Conservation (phyloP, 2,888 invertebrate genomes). For the Caenorhabditis sp. region DNA sequence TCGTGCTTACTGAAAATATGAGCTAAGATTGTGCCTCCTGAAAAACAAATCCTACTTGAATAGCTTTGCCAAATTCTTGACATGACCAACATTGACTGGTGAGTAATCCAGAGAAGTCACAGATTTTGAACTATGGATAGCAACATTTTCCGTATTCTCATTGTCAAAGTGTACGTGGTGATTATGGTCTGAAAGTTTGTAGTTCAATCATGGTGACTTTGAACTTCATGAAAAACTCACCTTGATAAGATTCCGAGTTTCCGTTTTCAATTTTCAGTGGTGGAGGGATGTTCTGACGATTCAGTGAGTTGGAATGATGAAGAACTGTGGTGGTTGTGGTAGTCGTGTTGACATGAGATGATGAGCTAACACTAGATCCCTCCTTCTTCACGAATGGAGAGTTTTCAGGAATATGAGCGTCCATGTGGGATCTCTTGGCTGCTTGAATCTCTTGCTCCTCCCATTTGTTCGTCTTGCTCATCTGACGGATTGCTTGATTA, state of each 20-base stretch:
- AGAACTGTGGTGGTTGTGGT: constrained; percentile 30
- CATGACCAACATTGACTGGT: constrained; percentile 53
- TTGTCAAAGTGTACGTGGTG: constrained; percentile 32
- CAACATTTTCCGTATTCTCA: constrained; percentile 22
- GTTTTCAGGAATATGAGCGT: constrained; percentile 32
- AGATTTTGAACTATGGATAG: constrained; percentile 30
- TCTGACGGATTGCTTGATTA: constrained; percentile 56
- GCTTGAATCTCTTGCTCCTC: constrained; percentile 35
- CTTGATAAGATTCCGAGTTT: constrained; percentile 27
- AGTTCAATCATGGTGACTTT: not conserved
- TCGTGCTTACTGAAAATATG: constrained; percentile 51
- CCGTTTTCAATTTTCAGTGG: constrained; percentile 43
- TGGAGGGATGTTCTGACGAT: constrained; percentile 54
- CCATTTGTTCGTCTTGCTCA: constrained; percentile 73
- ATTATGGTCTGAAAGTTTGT: constrained; percentile 27
- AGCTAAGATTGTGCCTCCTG: no score
- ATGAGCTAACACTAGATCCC: constrained; percentile 6
- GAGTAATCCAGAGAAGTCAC: constrained; percentile 17
- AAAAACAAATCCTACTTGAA: constrained; percentile 40
- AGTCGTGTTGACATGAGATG: constrained; percentile 6
- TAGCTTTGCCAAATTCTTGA: constrained; percentile 54
- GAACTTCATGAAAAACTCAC: not conserved
- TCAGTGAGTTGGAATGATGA: constrained; percentile 55
- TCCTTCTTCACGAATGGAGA: constrained; percentile 47
- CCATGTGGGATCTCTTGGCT: constrained; percentile 31